Conservation (phyloP, 2,113 vertebrate genomes). For the Bubalus kerabau region DNA sequence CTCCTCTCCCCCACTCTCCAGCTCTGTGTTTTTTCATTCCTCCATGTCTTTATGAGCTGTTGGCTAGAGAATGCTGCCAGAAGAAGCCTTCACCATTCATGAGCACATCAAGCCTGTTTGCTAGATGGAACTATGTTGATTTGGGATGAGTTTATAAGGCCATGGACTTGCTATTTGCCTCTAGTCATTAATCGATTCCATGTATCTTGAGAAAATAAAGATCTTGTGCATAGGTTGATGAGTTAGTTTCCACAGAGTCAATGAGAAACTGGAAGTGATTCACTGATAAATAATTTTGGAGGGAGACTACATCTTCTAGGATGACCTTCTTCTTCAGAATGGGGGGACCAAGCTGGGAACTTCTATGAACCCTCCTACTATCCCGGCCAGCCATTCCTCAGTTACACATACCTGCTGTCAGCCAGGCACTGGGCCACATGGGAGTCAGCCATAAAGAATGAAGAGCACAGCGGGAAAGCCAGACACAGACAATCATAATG, state of each 20-base stretch:
- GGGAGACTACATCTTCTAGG: neutral
- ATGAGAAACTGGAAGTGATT: neutral
- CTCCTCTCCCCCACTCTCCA: neutral
- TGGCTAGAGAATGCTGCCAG: neutral
- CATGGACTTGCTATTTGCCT: neutral
- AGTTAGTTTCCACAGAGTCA: neutral
- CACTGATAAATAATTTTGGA: neutral
- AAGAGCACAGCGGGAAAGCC: accelerated
- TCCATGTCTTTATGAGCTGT: neutral
- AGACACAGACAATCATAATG: neutral
- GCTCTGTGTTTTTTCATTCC: neutral
- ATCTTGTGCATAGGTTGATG: neutral
- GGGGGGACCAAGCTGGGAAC: neutral
- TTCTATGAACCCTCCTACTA: neutral
- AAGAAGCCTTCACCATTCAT: neutral
- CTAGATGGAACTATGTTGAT: neutral
- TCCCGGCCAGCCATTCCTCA: neutral
- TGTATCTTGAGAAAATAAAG: neutral
- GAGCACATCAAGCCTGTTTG: neutral
- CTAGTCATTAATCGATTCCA: neutral
- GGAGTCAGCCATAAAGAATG: neutral
- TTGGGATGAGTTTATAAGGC: neutral
- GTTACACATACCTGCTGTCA: neutral
- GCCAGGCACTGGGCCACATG: accelerated
- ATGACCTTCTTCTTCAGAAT: neutral